Evolutionary conservation across 2,113 vertebrate species (phyloP).

Genomic region (Thryonomys swinderianus): DNA sequence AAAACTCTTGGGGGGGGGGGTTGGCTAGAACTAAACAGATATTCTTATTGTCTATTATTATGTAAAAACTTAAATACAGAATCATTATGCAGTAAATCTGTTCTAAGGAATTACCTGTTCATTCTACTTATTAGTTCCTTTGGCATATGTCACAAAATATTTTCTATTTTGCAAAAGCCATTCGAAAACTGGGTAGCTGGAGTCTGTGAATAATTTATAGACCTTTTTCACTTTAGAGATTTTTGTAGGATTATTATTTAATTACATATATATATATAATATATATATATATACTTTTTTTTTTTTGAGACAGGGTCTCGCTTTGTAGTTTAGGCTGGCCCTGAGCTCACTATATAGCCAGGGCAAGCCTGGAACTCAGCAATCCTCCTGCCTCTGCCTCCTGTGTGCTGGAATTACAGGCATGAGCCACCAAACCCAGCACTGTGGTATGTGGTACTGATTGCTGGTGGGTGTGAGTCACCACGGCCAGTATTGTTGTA

Average conservation of each 20-base stretch:
- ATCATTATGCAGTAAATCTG: neutral
- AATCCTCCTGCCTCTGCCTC: too few relatives aligned
- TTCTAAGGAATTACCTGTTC: conserved; percentile 37
- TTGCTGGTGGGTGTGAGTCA: too few relatives aligned
- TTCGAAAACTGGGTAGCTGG: conserved; percentile 29
- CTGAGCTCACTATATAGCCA: too few relatives aligned
- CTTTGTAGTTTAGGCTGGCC: too few relatives aligned
- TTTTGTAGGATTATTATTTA: neutral
- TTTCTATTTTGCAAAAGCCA: conserved; percentile 4
- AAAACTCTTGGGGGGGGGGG: neutral
- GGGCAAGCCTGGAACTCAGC: too few relatives aligned
- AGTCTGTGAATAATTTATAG: conserved; percentile 34
- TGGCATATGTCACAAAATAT: neutral
- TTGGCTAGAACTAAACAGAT: neutral
- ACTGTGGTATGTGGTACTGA: too few relatives aligned
- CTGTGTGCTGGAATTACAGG: too few relatives aligned
- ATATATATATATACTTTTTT: too few relatives aligned
- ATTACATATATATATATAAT: too few relatives aligned
- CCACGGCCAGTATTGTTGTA: too few relatives aligned
- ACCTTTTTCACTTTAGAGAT: neutral
- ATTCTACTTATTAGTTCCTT: conserved; percentile 34
- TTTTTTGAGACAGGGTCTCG: too few relatives aligned
- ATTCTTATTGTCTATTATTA: conserved; percentile 27
- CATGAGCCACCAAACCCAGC: too few relatives aligned
- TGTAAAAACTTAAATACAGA: neutral